A percentile compares a stretch with the other conserved stretches of the same genome.
Evolutionary conservation across 2,888 invertebrate genomes (phyloP).

Genomic region (Sicus ferrugineus): DNA sequence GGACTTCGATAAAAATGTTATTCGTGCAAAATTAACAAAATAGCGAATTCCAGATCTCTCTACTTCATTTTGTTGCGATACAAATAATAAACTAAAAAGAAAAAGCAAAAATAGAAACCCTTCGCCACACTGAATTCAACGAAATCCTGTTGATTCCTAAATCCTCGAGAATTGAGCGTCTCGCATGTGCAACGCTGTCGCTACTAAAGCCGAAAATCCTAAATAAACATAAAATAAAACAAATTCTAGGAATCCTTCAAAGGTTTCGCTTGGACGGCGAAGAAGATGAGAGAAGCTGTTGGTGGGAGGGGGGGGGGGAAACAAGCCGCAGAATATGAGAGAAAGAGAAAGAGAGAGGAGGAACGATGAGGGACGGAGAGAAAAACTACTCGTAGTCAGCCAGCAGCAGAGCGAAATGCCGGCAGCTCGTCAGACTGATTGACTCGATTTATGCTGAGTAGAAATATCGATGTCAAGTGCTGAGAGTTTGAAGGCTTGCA

Average conservation of each 20-base stretch:
- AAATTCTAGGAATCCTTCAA: not conserved
- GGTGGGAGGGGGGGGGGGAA: not conserved
- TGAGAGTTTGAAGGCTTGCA: slow-evolving; percentile 12
- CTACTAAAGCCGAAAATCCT: not conserved
- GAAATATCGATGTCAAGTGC: slow-evolving; percentile 20
- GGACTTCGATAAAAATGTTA: too few relatives aligned
- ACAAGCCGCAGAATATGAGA: not conserved
- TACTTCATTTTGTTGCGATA: too few relatives aligned
- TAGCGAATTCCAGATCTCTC: too few relatives aligned
- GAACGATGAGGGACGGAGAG: too few relatives aligned
- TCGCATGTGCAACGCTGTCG: not conserved
- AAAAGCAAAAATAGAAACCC: too few relatives aligned
- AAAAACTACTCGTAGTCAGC: too few relatives aligned
- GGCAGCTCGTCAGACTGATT: not conserved
- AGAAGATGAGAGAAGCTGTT: not conserved
- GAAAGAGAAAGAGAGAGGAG: slow-evolving; percentile 1
- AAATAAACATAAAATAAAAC: not conserved
- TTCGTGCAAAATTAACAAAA: too few relatives aligned
- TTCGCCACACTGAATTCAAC: not conserved
- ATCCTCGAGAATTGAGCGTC: not conserved
- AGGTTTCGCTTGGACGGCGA: too few relatives aligned
- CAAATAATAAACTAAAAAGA: too few relatives aligned
- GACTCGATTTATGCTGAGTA: slow-evolving; percentile 16
- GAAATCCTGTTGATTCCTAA: not conserved
- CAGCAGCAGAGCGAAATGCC: too few relatives aligned